Base-by-base conservation (phyloP, 1,140 invertebrate genomes). In the Oscheius sp. region DNA sequence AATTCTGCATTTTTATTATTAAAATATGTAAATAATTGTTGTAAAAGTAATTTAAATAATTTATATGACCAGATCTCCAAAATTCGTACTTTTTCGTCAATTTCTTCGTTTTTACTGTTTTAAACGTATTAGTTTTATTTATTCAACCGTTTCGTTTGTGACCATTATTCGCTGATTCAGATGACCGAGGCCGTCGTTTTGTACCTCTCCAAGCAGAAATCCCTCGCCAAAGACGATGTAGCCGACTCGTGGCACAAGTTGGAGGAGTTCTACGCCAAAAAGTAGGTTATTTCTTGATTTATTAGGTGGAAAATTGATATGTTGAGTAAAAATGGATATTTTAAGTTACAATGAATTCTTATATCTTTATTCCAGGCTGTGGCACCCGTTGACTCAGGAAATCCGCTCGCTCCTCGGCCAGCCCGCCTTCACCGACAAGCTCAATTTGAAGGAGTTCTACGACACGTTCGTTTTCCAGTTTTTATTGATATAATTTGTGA, bases 181-280 rank as follows among this genome's bases (percentile, higher is more conserved):
- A 75, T 76, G 65, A 72, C 80, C 4, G 73, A 82, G 26, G 76
- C 75, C 59, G 78, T 80, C 13, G 80, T 82, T 31, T 34, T 35
- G 2, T 82, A 82, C 73, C 66, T 82, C 20, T 45, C 20, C 13
- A 71, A 75, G 32, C 71, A 82, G 73, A 80, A 74, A 49, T 58
- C 63, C 84, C 61, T 75, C 77, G 46, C 88, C 67, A 69, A 85
- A 79, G 38, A 88, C 77, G 73, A 63, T 15, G 58, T 82, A 78
- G 71, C 82, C 15, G 82, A 83, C 65, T 46, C 58, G 58, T 84
- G 82, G 61, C 74, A 79, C 42, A 52, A 65, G 26, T 73, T 83
- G 3, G 77, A 80, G 46, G 59, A 78, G 10, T 42, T 76, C 35
- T 84, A 84, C 49, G 36, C 68, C 3, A 83, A 80, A 68, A 84